These are phyloP conservation scores for Eulemur mongoz DNA, from an alignment of 2,797 vertebrate genomes.

Conservation along the genomic window DNA sequence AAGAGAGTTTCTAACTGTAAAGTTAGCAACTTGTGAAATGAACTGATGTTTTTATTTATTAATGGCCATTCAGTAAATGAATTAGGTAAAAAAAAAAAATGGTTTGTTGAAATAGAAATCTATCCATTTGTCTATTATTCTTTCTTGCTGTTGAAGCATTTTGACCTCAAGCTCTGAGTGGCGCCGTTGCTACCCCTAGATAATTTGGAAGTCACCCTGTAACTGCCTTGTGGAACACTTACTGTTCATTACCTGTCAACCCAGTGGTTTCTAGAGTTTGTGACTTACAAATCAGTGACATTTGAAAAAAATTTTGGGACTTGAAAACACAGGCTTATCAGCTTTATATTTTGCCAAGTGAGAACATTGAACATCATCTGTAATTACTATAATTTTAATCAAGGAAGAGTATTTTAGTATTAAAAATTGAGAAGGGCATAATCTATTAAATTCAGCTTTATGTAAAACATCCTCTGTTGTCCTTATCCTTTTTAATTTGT, in stretches of 20 bases:
- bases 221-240: neutral
- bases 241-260: neutral
- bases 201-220: neutral
- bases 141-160: neutral
- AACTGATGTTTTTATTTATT: conserved; percentile 29
- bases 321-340: neutral
- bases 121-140: neutral
- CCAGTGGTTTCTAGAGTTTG: neutral
- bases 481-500: neutral
- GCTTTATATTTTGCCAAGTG: neutral
- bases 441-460: neutral
- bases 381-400: neutral
- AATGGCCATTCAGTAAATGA: neutral
- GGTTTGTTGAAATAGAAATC: neutral
- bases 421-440: neutral
- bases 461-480: neutral
- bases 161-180: conserved; percentile 6
- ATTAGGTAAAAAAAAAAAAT: conserved; percentile 5
- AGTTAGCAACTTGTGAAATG: neutral
- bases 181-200: neutral
- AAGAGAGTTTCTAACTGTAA: neutral
- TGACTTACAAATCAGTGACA: neutral
- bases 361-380: neutral
- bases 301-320: neutral
- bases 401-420: neutral